Evolutionary conservation across 2,888 invertebrate species (phyloP).

Genomic region (Ischnus inquisitorius): DNA sequence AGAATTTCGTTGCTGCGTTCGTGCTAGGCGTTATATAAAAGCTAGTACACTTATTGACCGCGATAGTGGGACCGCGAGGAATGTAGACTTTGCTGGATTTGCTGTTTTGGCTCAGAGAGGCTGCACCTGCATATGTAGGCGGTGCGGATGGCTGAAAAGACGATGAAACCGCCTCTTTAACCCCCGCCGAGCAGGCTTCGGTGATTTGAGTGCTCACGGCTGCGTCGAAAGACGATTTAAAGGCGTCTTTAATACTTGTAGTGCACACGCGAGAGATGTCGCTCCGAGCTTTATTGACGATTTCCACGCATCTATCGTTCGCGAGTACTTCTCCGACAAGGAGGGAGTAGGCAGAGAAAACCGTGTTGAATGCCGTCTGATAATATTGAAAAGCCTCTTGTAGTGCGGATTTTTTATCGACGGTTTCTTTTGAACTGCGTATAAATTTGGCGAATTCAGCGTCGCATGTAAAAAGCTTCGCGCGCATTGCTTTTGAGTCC

Average conservation of each 20-base stretch:
- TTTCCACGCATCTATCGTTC: background rate
- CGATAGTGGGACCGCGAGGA: too few relatives aligned
- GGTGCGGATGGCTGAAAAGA: background rate
- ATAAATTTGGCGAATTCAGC: too few relatives aligned
- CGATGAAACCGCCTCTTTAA: conserved; percentile 4
- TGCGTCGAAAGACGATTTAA: background rate
- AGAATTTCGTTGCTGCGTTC: too few relatives aligned
- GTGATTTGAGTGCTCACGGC: background rate
- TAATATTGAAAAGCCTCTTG: too few relatives aligned
- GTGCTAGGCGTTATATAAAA: background rate
- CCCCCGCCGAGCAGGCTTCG: too few relatives aligned
- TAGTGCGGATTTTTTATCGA: too few relatives aligned
- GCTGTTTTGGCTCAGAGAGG: background rate
- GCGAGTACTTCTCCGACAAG: conserved; percentile 5
- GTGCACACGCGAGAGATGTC: background rate
- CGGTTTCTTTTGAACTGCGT: too few relatives aligned
- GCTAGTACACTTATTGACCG: background rate
- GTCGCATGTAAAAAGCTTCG: background rate
- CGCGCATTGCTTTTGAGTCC: background rate
- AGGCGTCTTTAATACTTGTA: background rate
- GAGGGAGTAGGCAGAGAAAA: background rate
- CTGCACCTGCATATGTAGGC: background rate
- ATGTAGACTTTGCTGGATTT: background rate
- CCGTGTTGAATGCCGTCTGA: conserved; percentile 13
- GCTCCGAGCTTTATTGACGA: background rate